A percentile compares a stretch with the other conserved stretches of the same genome.
Evolutionary conservation across 1,140 invertebrate species (phyloP).

Genomic region (Eueides isabella): DNA sequence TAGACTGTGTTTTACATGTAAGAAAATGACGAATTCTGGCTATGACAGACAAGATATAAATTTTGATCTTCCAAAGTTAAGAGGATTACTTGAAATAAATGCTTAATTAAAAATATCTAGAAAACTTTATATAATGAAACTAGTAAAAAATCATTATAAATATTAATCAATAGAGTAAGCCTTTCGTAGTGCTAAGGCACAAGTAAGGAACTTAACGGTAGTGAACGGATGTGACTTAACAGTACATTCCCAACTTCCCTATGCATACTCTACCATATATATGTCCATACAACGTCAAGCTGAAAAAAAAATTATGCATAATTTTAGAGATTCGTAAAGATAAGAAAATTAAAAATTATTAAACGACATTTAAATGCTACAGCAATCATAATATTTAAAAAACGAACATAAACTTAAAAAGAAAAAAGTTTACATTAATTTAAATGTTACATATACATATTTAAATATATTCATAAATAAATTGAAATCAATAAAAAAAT

Average conservation of each 20-base stretch:
- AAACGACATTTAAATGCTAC: background rate
- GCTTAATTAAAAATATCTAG: conserved; percentile 1
- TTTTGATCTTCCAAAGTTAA: conserved; percentile 12
- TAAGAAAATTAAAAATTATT: background rate
- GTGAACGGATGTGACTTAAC: too few species aligned
- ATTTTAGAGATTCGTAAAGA: background rate
- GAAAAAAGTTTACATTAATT: background rate
- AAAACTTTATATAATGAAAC: too few species aligned
- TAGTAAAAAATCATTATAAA: too few species aligned
- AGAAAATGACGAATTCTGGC: conserved; percentile 23
- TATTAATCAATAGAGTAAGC: too few species aligned
- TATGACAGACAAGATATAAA: conserved; percentile 23
- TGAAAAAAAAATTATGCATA: background rate
- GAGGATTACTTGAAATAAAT: background rate
- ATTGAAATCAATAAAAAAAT: background rate
- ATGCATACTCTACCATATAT: too few species aligned
- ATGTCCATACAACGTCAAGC: too few species aligned
- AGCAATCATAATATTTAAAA: too few species aligned
- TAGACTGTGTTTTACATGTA: conserved; percentile 40
- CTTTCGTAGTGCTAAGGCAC: too few species aligned
- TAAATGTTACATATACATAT: conserved; percentile 1
- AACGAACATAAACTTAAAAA: background rate
- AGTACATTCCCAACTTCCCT: too few species aligned
- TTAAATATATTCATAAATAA: background rate
- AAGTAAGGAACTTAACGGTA: too few species aligned